Conservation (phyloP, 1,140 invertebrate species). For the Sycobia sp. region DNA sequence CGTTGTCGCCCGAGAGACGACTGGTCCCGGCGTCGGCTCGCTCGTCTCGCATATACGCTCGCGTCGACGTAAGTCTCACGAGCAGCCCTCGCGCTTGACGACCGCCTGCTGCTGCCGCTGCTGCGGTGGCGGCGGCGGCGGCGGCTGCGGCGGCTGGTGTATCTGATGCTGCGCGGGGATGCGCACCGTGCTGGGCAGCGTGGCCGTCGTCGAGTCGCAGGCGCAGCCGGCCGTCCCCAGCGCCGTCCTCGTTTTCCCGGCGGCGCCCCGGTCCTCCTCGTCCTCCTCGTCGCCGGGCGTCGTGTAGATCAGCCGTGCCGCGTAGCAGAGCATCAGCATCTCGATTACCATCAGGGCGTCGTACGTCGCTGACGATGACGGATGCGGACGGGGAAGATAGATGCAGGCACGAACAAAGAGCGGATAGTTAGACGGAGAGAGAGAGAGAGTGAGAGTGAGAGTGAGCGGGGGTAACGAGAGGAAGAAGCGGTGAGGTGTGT, state of each 20-base stretch:
- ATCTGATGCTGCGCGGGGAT: no score
- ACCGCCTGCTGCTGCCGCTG: no score
- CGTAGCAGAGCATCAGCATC: conserved; percentile 58
- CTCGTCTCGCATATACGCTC: no score
- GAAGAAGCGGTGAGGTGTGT: no score
- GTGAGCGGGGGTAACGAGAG: not conserved
- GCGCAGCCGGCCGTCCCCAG: not conserved
- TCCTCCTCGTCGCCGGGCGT: conserved; percentile 7
- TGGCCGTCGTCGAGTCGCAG: not conserved
- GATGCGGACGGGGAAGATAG: not conserved
- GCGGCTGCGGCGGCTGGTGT: no score
- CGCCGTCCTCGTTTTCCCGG: not conserved
- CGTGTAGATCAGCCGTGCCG: conserved; percentile 53
- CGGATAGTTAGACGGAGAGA: not conserved
- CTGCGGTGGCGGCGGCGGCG: no score
- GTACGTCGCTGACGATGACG: conserved; percentile 51
- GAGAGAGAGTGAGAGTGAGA: conserved; percentile 9
- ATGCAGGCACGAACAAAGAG: not conserved
- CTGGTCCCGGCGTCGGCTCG: no score
- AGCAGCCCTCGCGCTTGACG: no score
- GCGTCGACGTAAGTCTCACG: no score
- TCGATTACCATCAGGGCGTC: conserved; percentile 59
- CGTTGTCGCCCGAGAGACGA: no score
- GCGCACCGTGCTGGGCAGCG: no score
- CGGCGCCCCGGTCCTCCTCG: no score